These are phyloP conservation scores for Leptopilina syphax DNA, from an alignment of 2,888 invertebrate species.

Conservation along the genomic window DNA sequence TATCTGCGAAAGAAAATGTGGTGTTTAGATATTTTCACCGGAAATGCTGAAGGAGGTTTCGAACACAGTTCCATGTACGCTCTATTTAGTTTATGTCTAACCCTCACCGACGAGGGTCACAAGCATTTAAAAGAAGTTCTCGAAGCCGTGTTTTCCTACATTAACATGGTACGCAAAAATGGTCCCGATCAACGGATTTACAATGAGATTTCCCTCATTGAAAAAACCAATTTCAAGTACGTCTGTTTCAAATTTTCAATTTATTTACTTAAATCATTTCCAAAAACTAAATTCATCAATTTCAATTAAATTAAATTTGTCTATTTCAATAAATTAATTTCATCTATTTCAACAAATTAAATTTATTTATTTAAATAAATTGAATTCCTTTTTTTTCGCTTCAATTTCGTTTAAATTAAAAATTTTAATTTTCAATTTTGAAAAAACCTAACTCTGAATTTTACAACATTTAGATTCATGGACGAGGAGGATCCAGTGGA, in stretches of 20 bases:
- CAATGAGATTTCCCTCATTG: constrained; percentile 78
- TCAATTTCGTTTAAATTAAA: too few species aligned
- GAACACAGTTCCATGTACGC: constrained; percentile 89
- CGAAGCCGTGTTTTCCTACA: constrained; percentile 87
- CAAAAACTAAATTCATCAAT: too few species aligned
- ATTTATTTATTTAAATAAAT: too few species aligned
- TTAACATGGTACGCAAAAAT: constrained; percentile 83
- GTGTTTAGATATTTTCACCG: constrained; percentile 85
- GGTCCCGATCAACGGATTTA: constrained; percentile 85
- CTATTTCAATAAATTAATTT: too few species aligned
- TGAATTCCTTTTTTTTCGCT: too few species aligned
- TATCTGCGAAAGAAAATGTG: constrained; percentile 87
- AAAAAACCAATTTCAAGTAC: constrained; percentile 81
- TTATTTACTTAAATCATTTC: too few species aligned
- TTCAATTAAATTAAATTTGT: too few species aligned
- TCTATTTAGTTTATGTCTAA: constrained; percentile 84
- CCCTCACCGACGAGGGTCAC: constrained; percentile 88
- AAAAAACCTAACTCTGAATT: too few species aligned
- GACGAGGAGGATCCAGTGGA: constrained; percentile 86
- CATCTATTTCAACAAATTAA: too few species aligned
- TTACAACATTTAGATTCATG: constrained; percentile 78
- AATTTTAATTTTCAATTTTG: too few species aligned
- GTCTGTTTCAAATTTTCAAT: background rate
- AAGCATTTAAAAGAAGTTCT: constrained; percentile 85
- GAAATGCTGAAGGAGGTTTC: constrained; percentile 86